Conservation (phyloP, 2,113 vertebrate genomes). For the Bufo bufo region DNA sequence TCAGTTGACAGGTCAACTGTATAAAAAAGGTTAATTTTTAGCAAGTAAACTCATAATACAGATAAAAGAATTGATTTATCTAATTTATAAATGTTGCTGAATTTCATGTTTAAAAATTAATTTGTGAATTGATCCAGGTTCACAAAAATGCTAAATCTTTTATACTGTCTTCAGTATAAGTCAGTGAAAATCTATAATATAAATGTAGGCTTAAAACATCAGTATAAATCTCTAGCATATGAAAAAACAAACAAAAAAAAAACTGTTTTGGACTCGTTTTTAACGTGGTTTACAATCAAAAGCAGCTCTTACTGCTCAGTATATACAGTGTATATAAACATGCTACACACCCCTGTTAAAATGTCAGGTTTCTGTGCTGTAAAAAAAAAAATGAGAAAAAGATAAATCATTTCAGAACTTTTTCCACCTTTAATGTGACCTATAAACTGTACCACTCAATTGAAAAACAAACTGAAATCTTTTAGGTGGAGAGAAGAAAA, state of each 20-base stretch:
- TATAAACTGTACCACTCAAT: no score
- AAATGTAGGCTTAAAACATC: neutral
- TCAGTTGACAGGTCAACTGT: no score
- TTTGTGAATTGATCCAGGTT: slow-evolving; percentile 4
- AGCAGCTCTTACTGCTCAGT: no score
- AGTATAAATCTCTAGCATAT: neutral
- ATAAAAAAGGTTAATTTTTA: neutral
- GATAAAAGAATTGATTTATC: neutral
- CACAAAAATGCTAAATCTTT: neutral
- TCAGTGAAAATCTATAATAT: neutral
- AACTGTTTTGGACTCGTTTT: neutral
- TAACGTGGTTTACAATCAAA: neutral
- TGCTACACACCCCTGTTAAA: no score
- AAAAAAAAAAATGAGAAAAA: no score
- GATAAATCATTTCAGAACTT: no score
- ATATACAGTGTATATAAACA: no score
- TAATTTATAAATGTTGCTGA: neutral
- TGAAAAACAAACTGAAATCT: no score
- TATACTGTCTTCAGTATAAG: neutral
- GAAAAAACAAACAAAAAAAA: neutral
- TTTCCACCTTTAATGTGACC: no score
- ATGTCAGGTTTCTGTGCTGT: no score
- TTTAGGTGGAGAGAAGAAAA: no score
- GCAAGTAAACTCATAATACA: neutral
- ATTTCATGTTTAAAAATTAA: slow-evolving; percentile 11